These are phyloP conservation scores for Patella pellucida DNA, from an alignment of 2,888 invertebrate species.

Conservation along the genomic window DNA sequence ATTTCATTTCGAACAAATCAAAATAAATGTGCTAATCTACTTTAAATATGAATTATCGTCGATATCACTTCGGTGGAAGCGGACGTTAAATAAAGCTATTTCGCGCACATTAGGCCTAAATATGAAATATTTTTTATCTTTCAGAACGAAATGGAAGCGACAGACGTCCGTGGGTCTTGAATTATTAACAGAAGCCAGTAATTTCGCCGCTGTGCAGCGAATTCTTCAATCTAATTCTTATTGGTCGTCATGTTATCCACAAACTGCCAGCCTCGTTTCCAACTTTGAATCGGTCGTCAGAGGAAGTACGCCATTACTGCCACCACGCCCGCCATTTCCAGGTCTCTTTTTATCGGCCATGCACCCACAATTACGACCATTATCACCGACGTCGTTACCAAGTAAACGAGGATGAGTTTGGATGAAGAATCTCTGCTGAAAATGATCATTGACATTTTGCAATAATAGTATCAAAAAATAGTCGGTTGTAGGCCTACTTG, in stretches of 20 bases:
- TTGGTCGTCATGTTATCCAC: slow-evolving; percentile 56
- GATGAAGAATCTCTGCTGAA: neutral
- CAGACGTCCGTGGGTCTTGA: slow-evolving; percentile 97
- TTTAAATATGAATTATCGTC: neutral
- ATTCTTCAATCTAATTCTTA: slow-evolving; percentile 73
- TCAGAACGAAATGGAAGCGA: slow-evolving; percentile 97
- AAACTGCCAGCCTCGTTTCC: slow-evolving; percentile 36
- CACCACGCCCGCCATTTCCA: slow-evolving; percentile 29
- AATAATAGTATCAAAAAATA: too few relatives aligned
- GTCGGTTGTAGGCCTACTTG: too few relatives aligned
- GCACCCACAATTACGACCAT: slow-evolving; percentile 31
- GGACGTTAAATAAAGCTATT: too few relatives aligned
- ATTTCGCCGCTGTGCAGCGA: slow-evolving; percentile 95
- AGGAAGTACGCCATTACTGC: slow-evolving; percentile 21
- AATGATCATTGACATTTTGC: too few relatives aligned
- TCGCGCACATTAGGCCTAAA: too few relatives aligned
- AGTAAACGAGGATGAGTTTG: slow-evolving; percentile 13
- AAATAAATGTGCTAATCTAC: too few relatives aligned
- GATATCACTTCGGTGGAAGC: too few relatives aligned
- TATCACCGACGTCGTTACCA: slow-evolving; percentile 27
- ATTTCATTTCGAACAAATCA: too few relatives aligned
- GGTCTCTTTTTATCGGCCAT: slow-evolving; percentile 46
- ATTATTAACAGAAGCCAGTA: slow-evolving; percentile 94
- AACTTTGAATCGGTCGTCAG: slow-evolving; percentile 43
- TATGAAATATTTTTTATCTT: too few relatives aligned